Conservation (phyloP, 1,140 invertebrate genomes). For the Goniozus legneri region DNA sequence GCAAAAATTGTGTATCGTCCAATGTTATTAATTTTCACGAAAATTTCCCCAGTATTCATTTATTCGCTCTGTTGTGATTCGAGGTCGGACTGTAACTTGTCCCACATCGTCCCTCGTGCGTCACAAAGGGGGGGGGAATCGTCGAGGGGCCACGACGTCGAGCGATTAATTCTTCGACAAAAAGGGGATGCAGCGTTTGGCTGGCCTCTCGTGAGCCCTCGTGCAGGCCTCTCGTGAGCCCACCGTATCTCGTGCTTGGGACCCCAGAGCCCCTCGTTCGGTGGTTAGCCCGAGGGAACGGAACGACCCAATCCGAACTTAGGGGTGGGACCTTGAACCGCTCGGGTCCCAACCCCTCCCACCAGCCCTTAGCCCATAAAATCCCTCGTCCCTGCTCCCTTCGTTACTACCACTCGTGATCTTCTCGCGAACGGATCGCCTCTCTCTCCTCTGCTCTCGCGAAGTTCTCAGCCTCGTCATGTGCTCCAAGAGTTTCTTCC, state of each 20-base stretch:
- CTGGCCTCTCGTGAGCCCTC: constrained; percentile 18
- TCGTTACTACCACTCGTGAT: not conserved
- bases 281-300: too few relatives aligned
- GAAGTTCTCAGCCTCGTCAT: too few relatives aligned
- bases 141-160: constrained; percentile 15
- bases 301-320: constrained; percentile 21
- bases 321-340: constrained; percentile 18
- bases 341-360: constrained; percentile 1
- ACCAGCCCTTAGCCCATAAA: constrained; percentile 18
- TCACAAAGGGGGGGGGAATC: constrained; percentile 17
- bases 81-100: too few relatives aligned
- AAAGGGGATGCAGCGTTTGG: constrained; percentile 19
- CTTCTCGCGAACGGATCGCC: too few relatives aligned
- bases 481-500: too few relatives aligned
- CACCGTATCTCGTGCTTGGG: not conserved
- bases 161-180: constrained; percentile 28
- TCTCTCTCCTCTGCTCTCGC: too few relatives aligned
- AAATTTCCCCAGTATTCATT: too few relatives aligned
- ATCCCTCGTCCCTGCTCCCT: constrained; percentile 5
- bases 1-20: too few relatives aligned
- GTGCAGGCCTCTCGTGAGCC: not conserved
- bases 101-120: not conserved
- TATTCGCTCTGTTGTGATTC: too few relatives aligned
- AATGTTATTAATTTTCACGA: too few relatives aligned
- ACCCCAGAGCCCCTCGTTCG: not conserved